Evolutionary conservation across 2,113 vertebrate species (phyloP).

Genomic region (Phylloscopus trochiloides): DNA sequence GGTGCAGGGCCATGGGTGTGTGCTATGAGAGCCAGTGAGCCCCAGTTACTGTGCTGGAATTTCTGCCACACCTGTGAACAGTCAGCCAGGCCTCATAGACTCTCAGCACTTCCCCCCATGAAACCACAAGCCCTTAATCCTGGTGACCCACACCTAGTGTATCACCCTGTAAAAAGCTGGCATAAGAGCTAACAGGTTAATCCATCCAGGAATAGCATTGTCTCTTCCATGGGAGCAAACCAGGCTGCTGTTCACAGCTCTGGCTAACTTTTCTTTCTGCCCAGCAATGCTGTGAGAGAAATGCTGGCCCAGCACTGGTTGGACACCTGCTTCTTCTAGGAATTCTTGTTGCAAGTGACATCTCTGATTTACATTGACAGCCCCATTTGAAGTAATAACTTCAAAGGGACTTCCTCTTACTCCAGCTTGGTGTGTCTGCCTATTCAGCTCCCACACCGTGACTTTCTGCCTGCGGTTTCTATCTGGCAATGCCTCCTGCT

Average conservation of each 20-base stretch:
- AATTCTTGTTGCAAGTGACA: not conserved
- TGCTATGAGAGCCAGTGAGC: fast-evolving
- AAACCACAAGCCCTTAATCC: not conserved
- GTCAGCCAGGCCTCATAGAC: not conserved
- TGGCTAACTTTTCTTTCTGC: not conserved
- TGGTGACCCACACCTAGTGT: not conserved
- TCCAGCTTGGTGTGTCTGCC: not conserved
- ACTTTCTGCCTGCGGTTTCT: not conserved
- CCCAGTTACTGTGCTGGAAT: not conserved
- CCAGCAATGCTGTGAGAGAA: not conserved
- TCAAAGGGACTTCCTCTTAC: constrained; percentile 2
- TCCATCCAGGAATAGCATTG: not conserved
- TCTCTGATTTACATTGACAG: not conserved
- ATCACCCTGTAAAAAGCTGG: not conserved
- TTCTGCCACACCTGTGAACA: not conserved
- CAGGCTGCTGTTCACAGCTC: not conserved
- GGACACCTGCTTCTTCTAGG: not conserved
- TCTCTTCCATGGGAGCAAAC: not conserved
- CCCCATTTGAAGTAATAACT: not conserved
- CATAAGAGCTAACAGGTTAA: not conserved
- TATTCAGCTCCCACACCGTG: not conserved
- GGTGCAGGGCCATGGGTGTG: not conserved
- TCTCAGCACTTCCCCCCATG: not conserved
- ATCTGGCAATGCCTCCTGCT: not conserved
- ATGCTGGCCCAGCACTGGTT: not conserved